These are phyloP conservation scores for Nycticryphes semicollaris DNA, from an alignment of 2,113 vertebrate genomes.

Conservation along the genomic window DNA sequence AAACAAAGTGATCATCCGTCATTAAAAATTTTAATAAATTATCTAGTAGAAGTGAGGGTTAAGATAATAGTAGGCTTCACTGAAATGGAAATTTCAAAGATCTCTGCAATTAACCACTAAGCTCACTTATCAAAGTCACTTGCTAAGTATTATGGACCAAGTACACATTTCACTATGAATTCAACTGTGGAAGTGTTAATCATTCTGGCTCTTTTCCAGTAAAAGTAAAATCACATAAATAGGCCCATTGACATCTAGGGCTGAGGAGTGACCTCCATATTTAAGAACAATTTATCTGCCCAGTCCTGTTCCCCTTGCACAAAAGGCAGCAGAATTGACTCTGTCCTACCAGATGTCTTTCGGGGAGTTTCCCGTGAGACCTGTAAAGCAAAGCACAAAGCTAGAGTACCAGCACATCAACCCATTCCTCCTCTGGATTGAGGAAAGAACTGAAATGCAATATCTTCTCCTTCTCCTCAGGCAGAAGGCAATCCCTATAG, in stretches of 20 bases:
- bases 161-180: neutral
- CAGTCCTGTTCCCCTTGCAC: neutral
- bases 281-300: neutral
- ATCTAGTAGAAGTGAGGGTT: neutral
- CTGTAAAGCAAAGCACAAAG: neutral
- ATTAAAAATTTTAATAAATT: neutral
- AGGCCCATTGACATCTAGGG: neutral
- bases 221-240: neutral
- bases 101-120: neutral
- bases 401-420: neutral
- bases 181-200: neutral
- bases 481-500: neutral
- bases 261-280: neutral
- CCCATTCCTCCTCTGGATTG: rapidly evolving
- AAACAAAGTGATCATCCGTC: neutral
- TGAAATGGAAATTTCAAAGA: neutral
- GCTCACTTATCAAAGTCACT: neutral
- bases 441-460: neutral
- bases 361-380: neutral
- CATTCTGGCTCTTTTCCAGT: neutral
- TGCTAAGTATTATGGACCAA: neutral
- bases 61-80: neutral
- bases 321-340: neutral
- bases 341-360: neutral
- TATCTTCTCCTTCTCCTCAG: neutral